phyloP scores from a whole-genome alignment of 2,797 vertebrate species.

The Notoglanidium macrostoma region DNA sequence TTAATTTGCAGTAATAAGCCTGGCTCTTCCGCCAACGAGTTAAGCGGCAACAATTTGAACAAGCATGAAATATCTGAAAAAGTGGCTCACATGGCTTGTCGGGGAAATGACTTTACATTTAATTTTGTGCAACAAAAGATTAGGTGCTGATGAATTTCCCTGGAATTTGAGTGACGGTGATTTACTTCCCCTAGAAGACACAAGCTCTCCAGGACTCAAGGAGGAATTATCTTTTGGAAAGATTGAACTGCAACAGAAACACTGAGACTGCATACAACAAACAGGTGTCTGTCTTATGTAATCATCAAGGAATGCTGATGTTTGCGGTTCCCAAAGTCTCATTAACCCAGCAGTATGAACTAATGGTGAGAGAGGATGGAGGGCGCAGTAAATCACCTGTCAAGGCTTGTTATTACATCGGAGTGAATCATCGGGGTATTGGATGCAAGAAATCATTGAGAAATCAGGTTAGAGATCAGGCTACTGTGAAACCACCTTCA shows the following conservation, averaged over 20 bases:
- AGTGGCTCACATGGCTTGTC: slow-evolving; percentile 44
- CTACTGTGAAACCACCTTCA: slow-evolving; percentile 56
- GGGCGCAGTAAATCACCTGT: slow-evolving; percentile 36
- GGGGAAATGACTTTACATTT: slow-evolving; percentile 50
- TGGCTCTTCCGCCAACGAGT: slow-evolving; percentile 56
- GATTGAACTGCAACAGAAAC: neutral
- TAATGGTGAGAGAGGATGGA: slow-evolving; percentile 40
- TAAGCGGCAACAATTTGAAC: slow-evolving; percentile 54
- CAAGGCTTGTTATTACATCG: slow-evolving; percentile 50
- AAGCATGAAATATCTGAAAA: slow-evolving; percentile 48
- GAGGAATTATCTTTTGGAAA: neutral
- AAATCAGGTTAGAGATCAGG: slow-evolving; percentile 9
- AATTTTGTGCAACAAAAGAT: slow-evolving; percentile 51
- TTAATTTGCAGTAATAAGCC: slow-evolving; percentile 61
- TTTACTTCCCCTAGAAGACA: slow-evolving; percentile 28
- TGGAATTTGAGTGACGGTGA: slow-evolving; percentile 44
- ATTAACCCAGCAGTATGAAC: slow-evolving; percentile 36
- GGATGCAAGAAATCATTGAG: slow-evolving; percentile 60
- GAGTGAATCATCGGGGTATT: slow-evolving; percentile 61
- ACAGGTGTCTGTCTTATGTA: slow-evolving; percentile 45
- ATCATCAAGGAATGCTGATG: slow-evolving; percentile 37
- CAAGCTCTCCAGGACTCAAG: neutral
- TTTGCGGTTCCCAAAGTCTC: slow-evolving; percentile 29
- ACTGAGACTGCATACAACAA: neutral
- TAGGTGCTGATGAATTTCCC: slow-evolving; percentile 46